These are phyloP conservation scores for Poecilia picta DNA, from an alignment of 2,797 vertebrate species.

Conservation along the genomic window DNA sequence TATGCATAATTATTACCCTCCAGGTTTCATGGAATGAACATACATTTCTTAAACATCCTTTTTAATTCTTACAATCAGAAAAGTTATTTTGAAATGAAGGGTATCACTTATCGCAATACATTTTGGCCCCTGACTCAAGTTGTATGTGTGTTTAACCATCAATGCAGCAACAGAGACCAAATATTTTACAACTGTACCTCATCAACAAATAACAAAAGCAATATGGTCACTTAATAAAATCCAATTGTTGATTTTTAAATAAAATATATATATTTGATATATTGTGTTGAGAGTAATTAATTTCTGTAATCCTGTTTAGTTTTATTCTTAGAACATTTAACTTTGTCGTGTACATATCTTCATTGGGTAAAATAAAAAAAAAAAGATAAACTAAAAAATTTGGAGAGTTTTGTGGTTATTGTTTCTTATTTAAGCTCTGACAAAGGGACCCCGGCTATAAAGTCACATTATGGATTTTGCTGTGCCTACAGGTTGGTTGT, in stretches of 20 bases:
- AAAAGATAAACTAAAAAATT: too few species aligned
- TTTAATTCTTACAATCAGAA: neutral
- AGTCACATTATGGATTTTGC: neutral
- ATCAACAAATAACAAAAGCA: neutral
- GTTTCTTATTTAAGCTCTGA: too few species aligned
- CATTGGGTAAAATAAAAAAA: neutral
- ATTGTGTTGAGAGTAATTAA: neutral
- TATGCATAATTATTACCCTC: conserved; percentile 2
- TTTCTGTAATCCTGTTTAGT: neutral
- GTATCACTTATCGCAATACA: neutral
- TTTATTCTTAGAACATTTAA: neutral
- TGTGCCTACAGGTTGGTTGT: neutral
- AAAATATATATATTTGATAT: neutral
- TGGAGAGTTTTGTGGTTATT: too few species aligned
- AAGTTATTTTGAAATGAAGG: neutral
- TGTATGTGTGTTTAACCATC: neutral
- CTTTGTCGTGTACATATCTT: neutral
- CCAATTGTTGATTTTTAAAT: neutral
- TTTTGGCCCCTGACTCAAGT: neutral
- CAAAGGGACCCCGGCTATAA: too few species aligned
- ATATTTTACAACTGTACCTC: neutral
- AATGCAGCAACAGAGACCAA: neutral
- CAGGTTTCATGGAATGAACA: neutral
- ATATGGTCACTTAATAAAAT: neutral
- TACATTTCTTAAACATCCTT: neutral